Percentiles rank a stretch among this genome's conserved stretches.
These are phyloP conservation scores for Deladenus siricidicola DNA, from an alignment of 2,888 invertebrate species.

Conservation along the genomic window DNA sequence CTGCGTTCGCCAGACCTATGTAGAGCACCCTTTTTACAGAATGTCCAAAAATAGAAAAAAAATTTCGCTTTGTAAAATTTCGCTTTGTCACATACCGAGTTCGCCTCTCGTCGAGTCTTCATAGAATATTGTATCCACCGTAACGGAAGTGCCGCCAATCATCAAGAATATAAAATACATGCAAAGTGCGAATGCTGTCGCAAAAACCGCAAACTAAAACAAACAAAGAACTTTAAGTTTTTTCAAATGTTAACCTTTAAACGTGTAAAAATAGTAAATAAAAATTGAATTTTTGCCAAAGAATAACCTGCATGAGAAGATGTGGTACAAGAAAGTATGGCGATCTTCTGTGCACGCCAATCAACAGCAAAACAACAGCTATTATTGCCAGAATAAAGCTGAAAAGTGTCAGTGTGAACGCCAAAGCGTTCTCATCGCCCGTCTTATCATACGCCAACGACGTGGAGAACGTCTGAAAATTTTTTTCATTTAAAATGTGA, in stretches of 20 bases:
- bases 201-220: slow-evolving; percentile 26
- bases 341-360: slow-evolving; percentile 20
- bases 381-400: slow-evolving; percentile 24
- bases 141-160: slow-evolving; percentile 30
- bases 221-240: no score
- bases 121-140: slow-evolving; percentile 25
- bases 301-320: slow-evolving; percentile 31
- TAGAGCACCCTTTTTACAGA: no score
- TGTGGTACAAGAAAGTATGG: slow-evolving; percentile 31
- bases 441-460: slow-evolving; percentile 5
- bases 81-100: slow-evolving; percentile 20
- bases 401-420: slow-evolving; percentile 16
- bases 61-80: no score
- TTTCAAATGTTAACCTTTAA: no score
- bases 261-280: no score
- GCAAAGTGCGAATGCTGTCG: slow-evolving; percentile 17
- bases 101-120: slow-evolving; percentile 28
- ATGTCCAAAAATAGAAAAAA: no score
- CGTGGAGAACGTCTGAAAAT: background rate
- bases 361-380: slow-evolving; percentile 26
- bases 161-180: slow-evolving; percentile 24
- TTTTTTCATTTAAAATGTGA: background rate
- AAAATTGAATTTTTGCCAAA: background rate
- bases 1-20: slow-evolving; percentile 3
- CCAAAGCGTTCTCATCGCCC: slow-evolving; percentile 6